Conservation (phyloP, 2,797 vertebrate genomes). For the Danio kyathit region DNA sequence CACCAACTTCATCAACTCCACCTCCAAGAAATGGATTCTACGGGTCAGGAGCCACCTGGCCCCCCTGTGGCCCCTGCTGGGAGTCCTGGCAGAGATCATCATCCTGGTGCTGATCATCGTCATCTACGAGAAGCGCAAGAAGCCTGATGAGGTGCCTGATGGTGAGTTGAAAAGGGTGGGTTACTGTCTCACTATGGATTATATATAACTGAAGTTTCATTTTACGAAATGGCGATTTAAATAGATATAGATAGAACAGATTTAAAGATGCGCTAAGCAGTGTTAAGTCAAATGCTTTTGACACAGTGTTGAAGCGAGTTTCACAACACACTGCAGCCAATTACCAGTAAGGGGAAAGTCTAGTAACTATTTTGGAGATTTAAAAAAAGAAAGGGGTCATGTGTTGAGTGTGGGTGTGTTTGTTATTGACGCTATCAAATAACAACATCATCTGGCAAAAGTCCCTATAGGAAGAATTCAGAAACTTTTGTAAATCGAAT, state of each 20-base stretch:
- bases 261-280: neutral
- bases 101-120: slow-evolving; percentile 96
- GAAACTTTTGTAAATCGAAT: too few relatives aligned
- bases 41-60: slow-evolving; percentile 95
- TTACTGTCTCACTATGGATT: slow-evolving; percentile 12
- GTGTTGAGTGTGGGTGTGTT: too few relatives aligned
- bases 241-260: neutral
- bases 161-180: slow-evolving; percentile 81
- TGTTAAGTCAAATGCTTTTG: too few relatives aligned
- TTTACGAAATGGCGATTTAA: neutral
- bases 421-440: too few relatives aligned
- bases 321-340: too few relatives aligned
- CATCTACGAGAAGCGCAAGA: slow-evolving; percentile 98
- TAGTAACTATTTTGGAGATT: too few relatives aligned
- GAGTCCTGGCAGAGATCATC: slow-evolving; percentile 94
- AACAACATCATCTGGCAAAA: too few relatives aligned
- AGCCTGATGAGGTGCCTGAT: slow-evolving; percentile 95
- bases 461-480: too few relatives aligned
- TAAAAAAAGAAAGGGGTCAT: too few relatives aligned
- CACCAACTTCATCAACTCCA: slow-evolving; percentile 85
- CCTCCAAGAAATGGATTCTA: slow-evolving; percentile 82
- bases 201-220: neutral
- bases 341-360: too few relatives aligned
- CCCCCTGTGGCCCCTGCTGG: slow-evolving; percentile 96
- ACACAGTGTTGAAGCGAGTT: too few relatives aligned